Base-by-base conservation (phyloP, 2,888 invertebrate genomes). In the Polydrusus tereticollis region DNA sequence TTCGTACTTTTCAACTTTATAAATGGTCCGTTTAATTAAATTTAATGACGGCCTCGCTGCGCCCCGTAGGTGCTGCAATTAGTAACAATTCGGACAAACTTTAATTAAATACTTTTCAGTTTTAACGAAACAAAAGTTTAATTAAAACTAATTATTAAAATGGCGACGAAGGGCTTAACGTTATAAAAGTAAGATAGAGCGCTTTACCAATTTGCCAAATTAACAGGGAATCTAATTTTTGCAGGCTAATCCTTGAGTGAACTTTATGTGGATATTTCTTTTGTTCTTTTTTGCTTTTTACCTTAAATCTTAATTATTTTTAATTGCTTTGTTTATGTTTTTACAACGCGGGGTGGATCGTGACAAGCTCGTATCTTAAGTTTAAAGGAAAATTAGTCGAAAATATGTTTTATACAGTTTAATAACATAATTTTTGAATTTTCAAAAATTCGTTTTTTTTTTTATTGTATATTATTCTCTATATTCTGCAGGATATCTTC, bases 51-150 rank as follows among this genome's bases (percentile, higher is more conserved):
- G 23, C 52, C 52, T 29, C 26, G 26, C 23, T 12, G 23, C 29
- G 16, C 16, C 26, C 45, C 43, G 45, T 45, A 68, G 68, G 45
- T 68, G 68, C 41, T 41, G 60, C 68, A 68, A 68, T 68, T 68
- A 68, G 68, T 59, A 29, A 41, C 68, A 43, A 55, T 45, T 55
- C 41, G 38, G 55, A 66, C 57, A 57, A 66, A 66, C 65, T 66
- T 66, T 66, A 66, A 66, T 66, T 66, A 66, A 66, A 66, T 66
- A 66, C 52, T 62, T 45, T 66, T 66, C 47, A 20, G 38, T 52
- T 66, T 29, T 47, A 59, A 38, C 59, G 59, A 50, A 64, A 33
- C 33, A 29, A 64, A 64, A 64, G 50, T 64, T 52, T 64, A 64
- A 64, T 64, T 64, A 52, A 55, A 52, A 21, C 65, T 64, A 64